phyloP scores from a whole-genome alignment of 2,113 vertebrate species.

The Melanocharis versteri region DNA sequence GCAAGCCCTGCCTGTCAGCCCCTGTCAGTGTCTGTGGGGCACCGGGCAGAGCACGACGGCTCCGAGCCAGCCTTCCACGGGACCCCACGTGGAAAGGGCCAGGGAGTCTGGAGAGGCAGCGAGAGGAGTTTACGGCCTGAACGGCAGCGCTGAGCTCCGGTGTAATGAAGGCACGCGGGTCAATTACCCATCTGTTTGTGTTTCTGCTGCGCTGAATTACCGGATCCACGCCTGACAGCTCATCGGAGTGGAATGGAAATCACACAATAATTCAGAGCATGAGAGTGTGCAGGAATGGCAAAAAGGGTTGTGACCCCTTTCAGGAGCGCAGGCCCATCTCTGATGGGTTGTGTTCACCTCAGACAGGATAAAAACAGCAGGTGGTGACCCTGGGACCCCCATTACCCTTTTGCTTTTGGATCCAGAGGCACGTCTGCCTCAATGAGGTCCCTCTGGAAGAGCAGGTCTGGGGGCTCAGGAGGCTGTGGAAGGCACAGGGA shows the following conservation, averaged over 20 bases:
- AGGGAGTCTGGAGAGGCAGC: constrained; percentile 50
- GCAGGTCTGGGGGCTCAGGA: too few species aligned
- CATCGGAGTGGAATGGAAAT: constrained; percentile 71
- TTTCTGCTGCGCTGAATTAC: constrained; percentile 64
- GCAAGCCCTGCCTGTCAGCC: constrained; percentile 45
- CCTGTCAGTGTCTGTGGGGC: neutral
- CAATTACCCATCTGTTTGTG: constrained; percentile 78
- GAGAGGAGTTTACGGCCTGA: constrained; percentile 50
- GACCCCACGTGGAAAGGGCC: neutral
- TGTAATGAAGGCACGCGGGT: constrained; percentile 64
- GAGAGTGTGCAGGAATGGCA: constrained; percentile 59
- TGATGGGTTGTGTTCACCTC: constrained; percentile 32
- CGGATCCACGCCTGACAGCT: constrained; percentile 68
- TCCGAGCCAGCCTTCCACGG: neutral
- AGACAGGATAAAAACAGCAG: neutral
- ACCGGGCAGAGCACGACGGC: neutral
- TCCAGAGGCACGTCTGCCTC: neutral
- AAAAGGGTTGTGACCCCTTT: constrained; percentile 60
- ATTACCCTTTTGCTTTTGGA: neutral
- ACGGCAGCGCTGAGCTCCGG: constrained; percentile 38
- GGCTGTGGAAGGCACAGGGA: neutral
- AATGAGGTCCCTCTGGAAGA: neutral
- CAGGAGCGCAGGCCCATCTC: constrained; percentile 60
- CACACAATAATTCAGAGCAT: constrained; percentile 66
- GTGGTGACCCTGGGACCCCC: neutral